Evolutionary conservation across 2,113 vertebrate genomes (phyloP).

Genomic region (Mungos mungo): DNA sequence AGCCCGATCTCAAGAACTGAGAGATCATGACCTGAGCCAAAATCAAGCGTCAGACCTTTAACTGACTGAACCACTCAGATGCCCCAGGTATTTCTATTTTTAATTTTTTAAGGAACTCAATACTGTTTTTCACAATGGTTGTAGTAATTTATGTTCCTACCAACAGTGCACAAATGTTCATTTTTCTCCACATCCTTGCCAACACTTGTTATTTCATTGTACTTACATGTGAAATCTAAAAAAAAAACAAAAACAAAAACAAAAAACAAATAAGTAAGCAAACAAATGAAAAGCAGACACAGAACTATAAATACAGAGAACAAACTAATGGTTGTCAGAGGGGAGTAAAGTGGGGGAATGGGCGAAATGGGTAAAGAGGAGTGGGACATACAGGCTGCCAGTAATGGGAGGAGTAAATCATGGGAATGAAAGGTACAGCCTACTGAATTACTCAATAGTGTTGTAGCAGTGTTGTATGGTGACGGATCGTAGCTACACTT

Average conservation of each 20-base stretch:
- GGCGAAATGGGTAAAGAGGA: not conserved
- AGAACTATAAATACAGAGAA: not conserved
- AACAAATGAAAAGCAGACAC: not conserved
- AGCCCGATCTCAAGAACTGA: too few species aligned
- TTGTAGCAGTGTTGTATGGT: not conserved
- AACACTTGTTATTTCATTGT: not conserved
- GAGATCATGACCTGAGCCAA: too few species aligned
- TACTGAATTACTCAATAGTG: not conserved
- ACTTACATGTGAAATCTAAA: not conserved
- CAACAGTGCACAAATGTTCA: not conserved
- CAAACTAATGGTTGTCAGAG: not conserved
- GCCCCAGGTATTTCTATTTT: not conserved
- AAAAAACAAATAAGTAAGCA: not conserved
- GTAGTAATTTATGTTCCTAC: not conserved
- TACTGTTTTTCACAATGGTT: not conserved
- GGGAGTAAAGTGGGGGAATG: not conserved
- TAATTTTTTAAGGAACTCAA: not conserved
- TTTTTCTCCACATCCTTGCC: not conserved
- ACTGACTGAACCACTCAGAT: too few species aligned
- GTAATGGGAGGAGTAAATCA: not conserved
- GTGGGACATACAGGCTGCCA: not conserved
- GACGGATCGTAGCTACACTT: not conserved
- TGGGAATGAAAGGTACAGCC: not conserved
- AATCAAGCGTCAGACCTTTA: too few species aligned
- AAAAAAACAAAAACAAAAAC: too few species aligned